These are phyloP conservation scores for Cheilosia grossa DNA, from an alignment of 2,888 invertebrate genomes.

Conservation along the genomic window DNA sequence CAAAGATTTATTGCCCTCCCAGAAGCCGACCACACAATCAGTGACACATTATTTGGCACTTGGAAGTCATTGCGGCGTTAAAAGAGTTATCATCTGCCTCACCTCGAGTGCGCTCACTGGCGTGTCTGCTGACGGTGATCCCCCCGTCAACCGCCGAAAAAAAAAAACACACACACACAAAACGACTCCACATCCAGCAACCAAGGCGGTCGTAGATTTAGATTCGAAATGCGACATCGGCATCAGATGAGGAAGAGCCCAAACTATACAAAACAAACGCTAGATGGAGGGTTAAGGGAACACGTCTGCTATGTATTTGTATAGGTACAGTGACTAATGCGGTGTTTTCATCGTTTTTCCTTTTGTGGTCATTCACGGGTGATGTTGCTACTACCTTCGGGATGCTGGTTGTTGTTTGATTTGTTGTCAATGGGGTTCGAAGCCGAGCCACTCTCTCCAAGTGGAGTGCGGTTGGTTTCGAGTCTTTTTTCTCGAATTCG, in stretches of 20 bases:
- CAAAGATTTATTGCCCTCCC: conserved; percentile 66
- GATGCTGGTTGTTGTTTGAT: conserved; percentile 65
- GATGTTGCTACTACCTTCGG: conserved; percentile 61
- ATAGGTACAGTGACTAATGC: conserved; percentile 65
- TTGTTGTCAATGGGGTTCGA: conserved; percentile 74
- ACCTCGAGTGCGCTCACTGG: conserved; percentile 60
- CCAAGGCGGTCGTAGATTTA: conserved; percentile 63
- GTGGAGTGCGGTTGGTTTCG: conserved; percentile 49
- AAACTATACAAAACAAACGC: conserved; percentile 15
- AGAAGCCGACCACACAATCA: conserved; percentile 75
- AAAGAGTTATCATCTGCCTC: conserved; percentile 75
- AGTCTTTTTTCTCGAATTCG: conserved; percentile 34
- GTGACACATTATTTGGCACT: conserved; percentile 76
- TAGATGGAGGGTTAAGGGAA: conserved; percentile 25
- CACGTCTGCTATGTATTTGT: not conserved
- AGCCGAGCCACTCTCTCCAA: conserved; percentile 54
- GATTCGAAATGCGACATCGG: conserved; percentile 62
- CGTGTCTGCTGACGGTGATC: conserved; percentile 56
- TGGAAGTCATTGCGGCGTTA: conserved; percentile 75
- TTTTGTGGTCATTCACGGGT: conserved; percentile 72
- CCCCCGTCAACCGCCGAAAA: conserved; percentile 37
- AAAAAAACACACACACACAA: not conserved
- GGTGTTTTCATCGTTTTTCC: conserved; percentile 71
- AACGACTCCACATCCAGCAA: conserved; percentile 31
- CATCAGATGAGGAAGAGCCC: conserved; percentile 41